Conservation (phyloP, 1,140 invertebrate genomes). For the Bathynomus jamesi region DNA sequence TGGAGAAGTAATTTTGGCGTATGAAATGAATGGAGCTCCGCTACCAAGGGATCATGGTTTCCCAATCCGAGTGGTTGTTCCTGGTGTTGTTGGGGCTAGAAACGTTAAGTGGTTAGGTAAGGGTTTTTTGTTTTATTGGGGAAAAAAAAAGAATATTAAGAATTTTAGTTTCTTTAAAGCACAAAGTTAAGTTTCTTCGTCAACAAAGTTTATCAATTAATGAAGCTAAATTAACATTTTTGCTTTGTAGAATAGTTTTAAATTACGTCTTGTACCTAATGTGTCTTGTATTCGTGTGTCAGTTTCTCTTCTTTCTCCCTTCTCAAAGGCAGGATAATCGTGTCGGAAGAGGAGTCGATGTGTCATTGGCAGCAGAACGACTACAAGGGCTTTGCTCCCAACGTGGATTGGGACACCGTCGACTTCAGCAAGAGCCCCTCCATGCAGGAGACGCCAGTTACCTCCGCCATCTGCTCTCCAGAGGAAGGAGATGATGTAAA, state of each 20-base stretch:
- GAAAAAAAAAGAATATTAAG: too few species aligned
- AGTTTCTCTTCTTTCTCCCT: too few species aligned
- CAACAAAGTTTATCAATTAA: too few species aligned
- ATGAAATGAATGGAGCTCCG: constrained; percentile 88
- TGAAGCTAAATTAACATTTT: too few species aligned
- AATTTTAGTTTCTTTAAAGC: too few species aligned
- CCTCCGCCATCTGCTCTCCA: constrained; percentile 85
- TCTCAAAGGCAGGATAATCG: constrained; percentile 59
- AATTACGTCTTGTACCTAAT: too few species aligned
- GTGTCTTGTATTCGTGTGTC: too few species aligned
- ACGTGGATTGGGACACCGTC: constrained; percentile 77
- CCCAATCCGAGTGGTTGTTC: constrained; percentile 81
- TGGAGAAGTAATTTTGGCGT: constrained; percentile 80
- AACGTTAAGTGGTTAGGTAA: constrained; percentile 76
- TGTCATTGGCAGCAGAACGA: constrained; percentile 96
- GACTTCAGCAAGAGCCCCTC: constrained; percentile 78
- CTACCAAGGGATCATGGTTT: constrained; percentile 80
- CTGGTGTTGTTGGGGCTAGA: constrained; percentile 74
- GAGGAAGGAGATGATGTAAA: constrained; percentile 47
- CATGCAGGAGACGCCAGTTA: constrained; percentile 90
- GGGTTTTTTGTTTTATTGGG: too few species aligned
- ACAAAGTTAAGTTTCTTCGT: too few species aligned
- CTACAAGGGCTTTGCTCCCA: constrained; percentile 90
- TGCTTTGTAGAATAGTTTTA: too few species aligned
- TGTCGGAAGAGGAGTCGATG: constrained; percentile 75